Evolutionary conservation across 2,797 vertebrate genomes (phyloP).

Genomic region (Tadarida brasiliensis): DNA sequence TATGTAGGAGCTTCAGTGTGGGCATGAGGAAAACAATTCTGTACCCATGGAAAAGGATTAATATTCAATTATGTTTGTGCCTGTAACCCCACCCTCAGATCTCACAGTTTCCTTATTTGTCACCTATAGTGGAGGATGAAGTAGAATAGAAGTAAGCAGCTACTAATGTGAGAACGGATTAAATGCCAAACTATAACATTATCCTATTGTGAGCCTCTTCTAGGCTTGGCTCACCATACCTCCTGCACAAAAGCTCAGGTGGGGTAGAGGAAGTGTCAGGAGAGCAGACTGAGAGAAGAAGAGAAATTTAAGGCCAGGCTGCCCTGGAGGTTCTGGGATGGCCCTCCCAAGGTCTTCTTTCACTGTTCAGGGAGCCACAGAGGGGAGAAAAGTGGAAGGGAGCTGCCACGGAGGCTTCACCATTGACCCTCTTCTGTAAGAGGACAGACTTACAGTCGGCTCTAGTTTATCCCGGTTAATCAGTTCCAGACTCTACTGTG

Average conservation of each 20-base stretch:
- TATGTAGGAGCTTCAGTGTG: background rate
- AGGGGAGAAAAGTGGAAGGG: background rate
- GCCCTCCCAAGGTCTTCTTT: background rate
- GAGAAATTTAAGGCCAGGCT: background rate
- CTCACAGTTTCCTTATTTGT: background rate
- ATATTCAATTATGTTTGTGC: background rate
- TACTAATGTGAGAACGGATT: background rate
- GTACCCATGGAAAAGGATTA: background rate
- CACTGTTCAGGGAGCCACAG: background rate
- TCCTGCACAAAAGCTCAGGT: background rate
- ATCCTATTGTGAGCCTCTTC: background rate
- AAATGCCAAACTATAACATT: background rate
- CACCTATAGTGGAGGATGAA: background rate
- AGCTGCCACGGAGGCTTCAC: background rate
- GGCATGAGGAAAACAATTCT: slow-evolving; percentile 11
- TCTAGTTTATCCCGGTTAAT: no score
- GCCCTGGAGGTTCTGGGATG: background rate
- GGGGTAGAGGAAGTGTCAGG: background rate
- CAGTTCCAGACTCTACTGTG: no score
- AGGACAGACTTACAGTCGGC: background rate
- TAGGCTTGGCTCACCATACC: background rate
- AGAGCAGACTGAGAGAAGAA: background rate
- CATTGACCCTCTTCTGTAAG: background rate
- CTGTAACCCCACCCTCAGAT: background rate
- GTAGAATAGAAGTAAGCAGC: background rate